Conservation (phyloP, 2,113 vertebrate species). For the Romanogobio albipinnatus region DNA sequence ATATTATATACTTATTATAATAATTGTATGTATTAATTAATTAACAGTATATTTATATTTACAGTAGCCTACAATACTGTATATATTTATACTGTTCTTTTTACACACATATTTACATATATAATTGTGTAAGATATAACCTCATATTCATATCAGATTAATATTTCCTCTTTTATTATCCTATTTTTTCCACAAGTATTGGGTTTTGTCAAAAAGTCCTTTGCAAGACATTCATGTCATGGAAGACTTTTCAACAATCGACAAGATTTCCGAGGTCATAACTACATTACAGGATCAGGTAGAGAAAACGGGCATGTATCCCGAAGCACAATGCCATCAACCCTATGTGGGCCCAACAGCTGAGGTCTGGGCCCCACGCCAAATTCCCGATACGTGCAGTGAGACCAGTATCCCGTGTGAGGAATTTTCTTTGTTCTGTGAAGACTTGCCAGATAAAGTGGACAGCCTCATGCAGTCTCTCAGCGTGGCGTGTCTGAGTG, state of each 20-base stretch:
- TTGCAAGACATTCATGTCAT: slow-evolving; percentile 18
- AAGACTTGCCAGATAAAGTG: neutral
- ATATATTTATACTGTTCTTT: too few species aligned
- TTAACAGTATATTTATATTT: too few species aligned
- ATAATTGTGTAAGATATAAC: neutral
- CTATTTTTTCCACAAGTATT: neutral
- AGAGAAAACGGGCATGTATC: neutral
- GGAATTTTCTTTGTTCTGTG: slow-evolving; percentile 21
- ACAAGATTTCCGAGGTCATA: slow-evolving; percentile 37
- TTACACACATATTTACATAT: too few species aligned
- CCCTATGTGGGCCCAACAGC: slow-evolving; percentile 45
- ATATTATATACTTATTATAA: too few species aligned
- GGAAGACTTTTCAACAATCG: slow-evolving; percentile 49
- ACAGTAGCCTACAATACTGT: too few species aligned
- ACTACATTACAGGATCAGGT: neutral
- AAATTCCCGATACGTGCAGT: neutral
- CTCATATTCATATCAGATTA: neutral
- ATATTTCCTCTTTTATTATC: neutral
- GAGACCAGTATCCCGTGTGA: neutral
- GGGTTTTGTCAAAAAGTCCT: slow-evolving; percentile 36
- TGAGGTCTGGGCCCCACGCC: slow-evolving; percentile 28
- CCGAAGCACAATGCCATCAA: neutral
- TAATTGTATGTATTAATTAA: too few species aligned
- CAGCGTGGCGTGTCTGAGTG: neutral
- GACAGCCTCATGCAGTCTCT: neutral